A percentile compares a stretch with the other conserved stretches of the same genome.
Conservation (phyloP, 2,888 invertebrate species). For the Agonum fuliginosum region DNA sequence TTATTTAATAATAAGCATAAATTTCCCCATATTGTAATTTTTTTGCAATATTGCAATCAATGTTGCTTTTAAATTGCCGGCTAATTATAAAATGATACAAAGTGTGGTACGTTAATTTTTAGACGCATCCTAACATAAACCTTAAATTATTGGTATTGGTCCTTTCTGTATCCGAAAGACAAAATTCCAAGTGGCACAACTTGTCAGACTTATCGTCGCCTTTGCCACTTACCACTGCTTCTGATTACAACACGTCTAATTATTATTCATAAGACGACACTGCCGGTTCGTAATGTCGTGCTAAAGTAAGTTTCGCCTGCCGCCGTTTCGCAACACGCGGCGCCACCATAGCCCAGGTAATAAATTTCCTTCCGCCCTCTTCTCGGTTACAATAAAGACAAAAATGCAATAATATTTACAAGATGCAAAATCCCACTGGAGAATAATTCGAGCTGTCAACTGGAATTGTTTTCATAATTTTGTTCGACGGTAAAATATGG, state of each 20-base stretch:
- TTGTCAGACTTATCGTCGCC: constrained; percentile 23
- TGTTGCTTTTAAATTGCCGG: too few relatives aligned
- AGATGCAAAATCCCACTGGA: constrained; percentile 45
- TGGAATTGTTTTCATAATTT: constrained; percentile 55
- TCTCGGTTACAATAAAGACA: constrained; percentile 29
- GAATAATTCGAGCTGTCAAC: constrained; percentile 49
- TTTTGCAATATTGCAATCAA: too few relatives aligned
- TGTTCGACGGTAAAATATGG: constrained; percentile 39
- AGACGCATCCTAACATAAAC: too few relatives aligned
- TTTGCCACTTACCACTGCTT: constrained; percentile 29
- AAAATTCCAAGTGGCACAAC: constrained; percentile 21
- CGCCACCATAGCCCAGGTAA: constrained; percentile 45
- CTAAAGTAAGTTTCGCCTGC: constrained; percentile 43
- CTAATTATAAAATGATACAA: too few relatives aligned
- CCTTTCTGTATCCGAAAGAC: constrained; percentile 18
- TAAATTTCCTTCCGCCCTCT: constrained; percentile 37
- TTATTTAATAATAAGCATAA: too few relatives aligned
- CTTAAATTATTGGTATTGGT: too few relatives aligned
- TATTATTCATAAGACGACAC: constrained; percentile 55
- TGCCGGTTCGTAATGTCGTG: constrained; percentile 29
- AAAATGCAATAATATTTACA: constrained; percentile 51
- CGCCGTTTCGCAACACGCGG: constrained; percentile 4
- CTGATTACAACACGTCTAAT: constrained; percentile 49
- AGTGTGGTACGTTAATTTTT: too few relatives aligned
- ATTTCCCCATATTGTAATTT: too few relatives aligned